Evolutionary conservation across 2,113 vertebrate species (phyloP), one percentile per base, ranked within the genome.

Genomic region (Columba livia): DNA sequence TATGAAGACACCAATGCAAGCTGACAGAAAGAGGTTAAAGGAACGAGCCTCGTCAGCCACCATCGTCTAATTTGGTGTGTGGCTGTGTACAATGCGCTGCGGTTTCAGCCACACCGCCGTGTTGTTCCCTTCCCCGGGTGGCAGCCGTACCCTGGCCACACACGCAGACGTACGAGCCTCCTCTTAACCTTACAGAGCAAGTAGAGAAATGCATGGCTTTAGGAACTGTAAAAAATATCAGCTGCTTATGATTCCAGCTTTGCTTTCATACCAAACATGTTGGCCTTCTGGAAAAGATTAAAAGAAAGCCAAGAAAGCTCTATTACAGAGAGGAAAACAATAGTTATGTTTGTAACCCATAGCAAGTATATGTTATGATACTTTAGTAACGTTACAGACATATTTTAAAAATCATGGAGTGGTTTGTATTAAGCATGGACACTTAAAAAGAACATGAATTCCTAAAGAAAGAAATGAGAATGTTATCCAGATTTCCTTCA

Each of bases 211-310:
- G 72, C 36, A 91, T 84, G 50, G 44, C 51, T 87, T 93, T 88
- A 57, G 80, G 56, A 90, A 88, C 81, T 66, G 64, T 91, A 34
- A 79, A 57, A 82, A 54, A 94, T 91, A 91, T 89, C 77, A 96
- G 79, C 97, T 94, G 62, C 74, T 89, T 96, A 85, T 60, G 67
- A 97, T 95, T 95, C 94, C 85, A 95, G 72, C 50, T 90, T 90
- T 95, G 79, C 87, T 96, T 97, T 96, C 95, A 96, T 92, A 86
- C 86, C 93, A 94, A 97, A 95, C 83, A 95, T 58, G 87, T 25
- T 71, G 42, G 65, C 85, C 94, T 97, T 97, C 97, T 98, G 97
- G 98, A 98, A 97, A 66, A 96, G 74, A 98, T 98, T 98, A 97
- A 93, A 88, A 97, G 78, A 97, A 97, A 96, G 90, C 91, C 74